These are phyloP conservation scores for Petaurus breviceps DNA, from an alignment of 2,113 vertebrate genomes.

Conservation along the genomic window DNA sequence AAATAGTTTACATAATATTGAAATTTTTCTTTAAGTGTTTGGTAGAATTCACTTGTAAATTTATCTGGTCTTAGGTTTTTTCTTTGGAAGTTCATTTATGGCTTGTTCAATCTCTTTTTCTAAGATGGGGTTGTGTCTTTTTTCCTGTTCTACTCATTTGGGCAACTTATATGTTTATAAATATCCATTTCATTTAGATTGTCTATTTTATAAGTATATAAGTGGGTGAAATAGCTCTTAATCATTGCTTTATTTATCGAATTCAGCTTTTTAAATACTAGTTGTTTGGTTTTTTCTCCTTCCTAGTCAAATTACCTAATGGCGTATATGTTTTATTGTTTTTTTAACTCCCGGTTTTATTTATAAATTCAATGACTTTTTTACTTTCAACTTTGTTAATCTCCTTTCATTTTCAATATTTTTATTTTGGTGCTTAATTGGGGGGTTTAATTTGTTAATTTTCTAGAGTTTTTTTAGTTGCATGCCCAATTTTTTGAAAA, in stretches of 20 bases:
- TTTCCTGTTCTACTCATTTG: not conserved
- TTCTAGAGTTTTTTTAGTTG: not conserved
- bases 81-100: not conserved
- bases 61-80: not conserved
- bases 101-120: not conserved
- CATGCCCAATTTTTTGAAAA: not conserved
- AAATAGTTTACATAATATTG: not conserved
- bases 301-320: not conserved
- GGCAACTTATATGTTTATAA: not conserved
- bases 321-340: no score
- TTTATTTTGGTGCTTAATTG: not conserved
- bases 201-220: not conserved
- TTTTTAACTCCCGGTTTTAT: no score
- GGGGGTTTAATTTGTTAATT: not conserved
- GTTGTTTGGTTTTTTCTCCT: not conserved
- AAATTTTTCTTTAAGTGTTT: not conserved
- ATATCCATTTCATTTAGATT: not conserved
- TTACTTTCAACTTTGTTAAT: not conserved
- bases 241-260: not conserved
- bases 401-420: not conserved
- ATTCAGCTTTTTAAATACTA: not conserved
- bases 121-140: not conserved
- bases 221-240: not conserved
- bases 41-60: not conserved
- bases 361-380: not conserved